Percentiles rank a stretch among this genome's conserved stretches.
phyloP scores from a whole-genome alignment of 1,140 invertebrate genomes.

The Bombus polaris region DNA sequence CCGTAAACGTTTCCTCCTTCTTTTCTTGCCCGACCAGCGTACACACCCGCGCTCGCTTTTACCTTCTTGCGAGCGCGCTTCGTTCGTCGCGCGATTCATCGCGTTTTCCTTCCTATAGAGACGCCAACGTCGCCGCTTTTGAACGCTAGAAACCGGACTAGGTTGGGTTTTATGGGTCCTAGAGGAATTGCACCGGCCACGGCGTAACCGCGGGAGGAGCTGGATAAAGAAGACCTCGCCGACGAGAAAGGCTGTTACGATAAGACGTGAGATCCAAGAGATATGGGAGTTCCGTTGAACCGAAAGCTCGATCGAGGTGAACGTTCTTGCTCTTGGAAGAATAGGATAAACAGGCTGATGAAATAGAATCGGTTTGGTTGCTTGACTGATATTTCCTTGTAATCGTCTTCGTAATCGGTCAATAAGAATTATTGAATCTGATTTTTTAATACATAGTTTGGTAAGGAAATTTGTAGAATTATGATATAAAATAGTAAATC shows the following conservation, averaged over 20 bases:
- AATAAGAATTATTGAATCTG: too few species aligned
- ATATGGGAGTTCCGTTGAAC: constrained; percentile 3
- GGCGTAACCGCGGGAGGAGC: not conserved
- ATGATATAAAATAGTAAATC: too few species aligned
- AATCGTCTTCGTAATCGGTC: too few species aligned
- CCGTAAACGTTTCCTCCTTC: constrained; percentile 45
- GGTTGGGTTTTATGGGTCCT: constrained; percentile 13
- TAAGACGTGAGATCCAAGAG: constrained; percentile 17
- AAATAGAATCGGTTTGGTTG: not conserved
- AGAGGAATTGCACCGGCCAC: not conserved
- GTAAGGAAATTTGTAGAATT: too few species aligned
- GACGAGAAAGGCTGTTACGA: not conserved
- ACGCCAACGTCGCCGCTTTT: too few species aligned
- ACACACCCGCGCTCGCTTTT: constrained; percentile 9
- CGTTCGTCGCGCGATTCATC: not conserved
- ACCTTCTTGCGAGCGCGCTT: too few species aligned
- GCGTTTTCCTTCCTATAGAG: not conserved
- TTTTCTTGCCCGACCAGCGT: not conserved
- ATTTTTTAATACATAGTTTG: too few species aligned
- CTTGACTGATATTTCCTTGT: not conserved
- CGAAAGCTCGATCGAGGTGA: not conserved
- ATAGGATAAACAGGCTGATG: not conserved
- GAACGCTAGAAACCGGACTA: not conserved
- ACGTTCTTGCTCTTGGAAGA: not conserved
- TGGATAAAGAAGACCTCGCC: not conserved